These are phyloP conservation scores for Dermochelys coriacea DNA, from an alignment of 2,797 vertebrate species.

Conservation along the genomic window DNA sequence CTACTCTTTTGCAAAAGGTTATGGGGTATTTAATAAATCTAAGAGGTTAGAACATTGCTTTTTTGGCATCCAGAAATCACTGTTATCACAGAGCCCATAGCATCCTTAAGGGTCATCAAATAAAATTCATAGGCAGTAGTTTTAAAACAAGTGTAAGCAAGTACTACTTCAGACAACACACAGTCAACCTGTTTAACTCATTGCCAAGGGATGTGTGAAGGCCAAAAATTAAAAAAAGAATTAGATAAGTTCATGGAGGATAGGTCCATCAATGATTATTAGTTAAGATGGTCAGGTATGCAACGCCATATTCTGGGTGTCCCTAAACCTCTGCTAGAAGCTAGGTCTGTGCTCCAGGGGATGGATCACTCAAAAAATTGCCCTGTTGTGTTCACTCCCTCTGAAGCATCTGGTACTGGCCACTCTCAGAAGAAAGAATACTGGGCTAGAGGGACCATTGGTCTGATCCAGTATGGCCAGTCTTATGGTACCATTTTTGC, in stretches of 20 bases:
- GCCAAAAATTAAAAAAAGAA: too few relatives aligned
- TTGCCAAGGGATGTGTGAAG: not conserved
- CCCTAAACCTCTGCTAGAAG: not conserved
- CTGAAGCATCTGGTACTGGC: not conserved
- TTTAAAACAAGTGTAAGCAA: not conserved
- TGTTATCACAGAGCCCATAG: not conserved
- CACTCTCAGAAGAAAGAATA: not conserved
- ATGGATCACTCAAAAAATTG: not conserved
- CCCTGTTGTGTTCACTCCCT: not conserved
- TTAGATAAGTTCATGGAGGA: not conserved
- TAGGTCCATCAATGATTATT: not conserved
- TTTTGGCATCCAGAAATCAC: not conserved
- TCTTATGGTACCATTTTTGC: not conserved
- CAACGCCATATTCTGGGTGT: not conserved
- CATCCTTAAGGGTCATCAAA: not conserved
- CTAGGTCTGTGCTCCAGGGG: not conserved
- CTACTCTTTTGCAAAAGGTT: slow-evolving; percentile 43
- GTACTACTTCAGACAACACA: not conserved
- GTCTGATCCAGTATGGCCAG: not conserved
- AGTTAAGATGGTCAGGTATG: not conserved
- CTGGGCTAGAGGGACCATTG: not conserved
- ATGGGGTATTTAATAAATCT: slow-evolving; percentile 24
- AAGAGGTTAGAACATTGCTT: not conserved
- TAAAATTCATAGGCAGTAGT: not conserved
- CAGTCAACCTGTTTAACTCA: not conserved